Percentiles rank a stretch among this genome's conserved stretches.
phyloP scores from a whole-genome alignment of 2,113 vertebrate genomes.

The Zosterops borbonicus region DNA sequence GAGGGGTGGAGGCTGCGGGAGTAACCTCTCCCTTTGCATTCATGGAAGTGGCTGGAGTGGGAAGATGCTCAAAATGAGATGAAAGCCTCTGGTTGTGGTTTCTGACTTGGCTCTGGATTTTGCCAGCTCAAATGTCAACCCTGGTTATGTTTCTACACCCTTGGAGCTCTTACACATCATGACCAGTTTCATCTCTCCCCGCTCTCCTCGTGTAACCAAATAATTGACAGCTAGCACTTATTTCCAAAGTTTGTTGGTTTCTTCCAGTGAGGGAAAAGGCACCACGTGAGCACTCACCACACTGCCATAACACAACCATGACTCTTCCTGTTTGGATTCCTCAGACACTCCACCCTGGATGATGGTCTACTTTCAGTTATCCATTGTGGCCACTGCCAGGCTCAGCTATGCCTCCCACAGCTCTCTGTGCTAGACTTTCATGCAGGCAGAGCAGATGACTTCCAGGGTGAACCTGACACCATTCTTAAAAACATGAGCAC shows the following conservation, averaged over 20 bases:
- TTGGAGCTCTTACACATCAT: neutral
- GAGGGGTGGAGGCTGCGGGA: neutral
- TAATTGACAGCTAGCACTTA: neutral
- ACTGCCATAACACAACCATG: neutral
- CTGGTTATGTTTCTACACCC: neutral
- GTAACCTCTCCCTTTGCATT: neutral
- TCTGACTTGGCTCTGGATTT: neutral
- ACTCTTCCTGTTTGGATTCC: neutral
- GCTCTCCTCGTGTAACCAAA: neutral
- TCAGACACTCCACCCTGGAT: neutral
- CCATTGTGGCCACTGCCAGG: rapidly evolving
- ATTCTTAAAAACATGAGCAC: neutral
- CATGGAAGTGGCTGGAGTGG: neutral
- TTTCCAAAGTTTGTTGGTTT: neutral
- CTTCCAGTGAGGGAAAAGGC: neutral
- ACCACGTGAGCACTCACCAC: rapidly evolving
- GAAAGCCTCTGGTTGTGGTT: neutral
- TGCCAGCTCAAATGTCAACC: neutral
- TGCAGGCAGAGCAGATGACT: neutral
- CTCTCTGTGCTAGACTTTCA: neutral
- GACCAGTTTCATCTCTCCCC: neutral
- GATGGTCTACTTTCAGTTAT: neutral
- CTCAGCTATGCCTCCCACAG: neutral
- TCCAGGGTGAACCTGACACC: neutral
- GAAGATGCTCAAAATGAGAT: rapidly evolving